Base-by-base conservation (phyloP, 2,113 vertebrate species). In the Syngnathoides biaculeatus region DNA sequence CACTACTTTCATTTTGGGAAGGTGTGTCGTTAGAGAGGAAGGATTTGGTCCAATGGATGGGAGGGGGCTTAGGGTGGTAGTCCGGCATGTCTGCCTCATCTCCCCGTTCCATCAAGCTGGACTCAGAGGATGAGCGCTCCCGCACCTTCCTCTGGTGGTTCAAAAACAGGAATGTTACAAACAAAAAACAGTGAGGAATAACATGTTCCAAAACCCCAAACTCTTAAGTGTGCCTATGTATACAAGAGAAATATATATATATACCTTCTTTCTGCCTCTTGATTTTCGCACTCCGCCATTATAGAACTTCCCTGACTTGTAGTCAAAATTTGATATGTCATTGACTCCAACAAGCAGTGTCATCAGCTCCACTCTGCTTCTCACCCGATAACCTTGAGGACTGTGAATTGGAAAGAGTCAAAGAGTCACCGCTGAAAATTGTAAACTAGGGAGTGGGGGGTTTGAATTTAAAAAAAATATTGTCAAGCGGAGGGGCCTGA, bases 361-460 rank as follows among this genome's bases (percentile, higher is more conserved):
- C 0, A 71, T 55, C 67, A 96, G 83, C 53, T 96, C 94, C 30
- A 95, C 92, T 86, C 91, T 92, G 83, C 95, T 96, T 74, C 95
- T 91, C 59, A 95, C 87, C 68, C 92, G 88, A n/a, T 93, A 89
- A 40, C 94, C 93, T 24, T 59, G 75, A 13, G 94, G 95, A 78
- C 95, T 96, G 77, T 22, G 59, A 65, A 45, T 10, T 30, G 71
- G 10, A 77, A 60, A 35, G 17, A 26, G 13, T 13, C 12, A 15
- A 56, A 42, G 43, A n/a, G n/a, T n/a, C n/a, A n/a, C n/a, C n/a
- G n/a, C n/a, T n/a, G n/a, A n/a, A n/a, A n/a, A n/a, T n/a, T n/a
- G n/a, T n/a, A n/a, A n/a, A n/a, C n/a, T n/a, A n/a, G n/a, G n/a
- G n/a, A n/a, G n/a, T n/a, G n/a, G n/a, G n/a, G n/a, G n/a, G n/a